Percentiles rank a stretch among this genome's conserved stretches.
These are phyloP conservation scores for Pogonognathellus flavescens DNA, from an alignment of 1,140 invertebrate genomes.

Conservation along the genomic window DNA sequence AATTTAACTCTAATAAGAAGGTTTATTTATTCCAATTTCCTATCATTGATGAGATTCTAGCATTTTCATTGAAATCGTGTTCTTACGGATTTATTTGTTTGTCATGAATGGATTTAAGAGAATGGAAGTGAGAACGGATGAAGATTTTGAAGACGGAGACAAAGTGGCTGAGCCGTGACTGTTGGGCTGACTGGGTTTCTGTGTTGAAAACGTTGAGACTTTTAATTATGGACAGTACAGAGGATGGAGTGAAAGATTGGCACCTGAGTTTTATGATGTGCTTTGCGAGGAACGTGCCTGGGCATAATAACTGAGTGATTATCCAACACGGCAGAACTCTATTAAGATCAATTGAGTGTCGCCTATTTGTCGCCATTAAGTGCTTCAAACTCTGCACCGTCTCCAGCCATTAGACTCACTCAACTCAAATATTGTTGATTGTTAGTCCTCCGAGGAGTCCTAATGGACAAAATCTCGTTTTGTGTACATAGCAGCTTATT, in stretches of 20 bases:
- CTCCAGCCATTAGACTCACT: slow-evolving; percentile 11
- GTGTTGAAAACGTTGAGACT: not conserved
- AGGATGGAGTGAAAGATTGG: slow-evolving; percentile 28
- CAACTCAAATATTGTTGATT: not conserved
- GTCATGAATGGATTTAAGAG: not conserved
- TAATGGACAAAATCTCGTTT: slow-evolving; percentile 9
- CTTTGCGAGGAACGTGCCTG: slow-evolving; percentile 55
- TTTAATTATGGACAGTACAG: slow-evolving; percentile 18
- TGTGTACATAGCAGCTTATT: slow-evolving; percentile 42
- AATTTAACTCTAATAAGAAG: no score
- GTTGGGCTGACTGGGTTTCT: slow-evolving; percentile 6
- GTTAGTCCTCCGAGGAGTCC: not conserved
- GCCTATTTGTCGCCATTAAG: slow-evolving; percentile 57
- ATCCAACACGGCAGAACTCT: slow-evolving; percentile 22
- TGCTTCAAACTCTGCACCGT: not conserved
- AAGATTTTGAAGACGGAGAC: not conserved
- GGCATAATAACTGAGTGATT: slow-evolving; percentile 54
- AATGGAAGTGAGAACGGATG: not conserved
- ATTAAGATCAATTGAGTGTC: slow-evolving; percentile 59
- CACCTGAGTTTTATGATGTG: slow-evolving; percentile 57
- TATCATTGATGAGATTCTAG: not conserved
- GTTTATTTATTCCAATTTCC: no score
- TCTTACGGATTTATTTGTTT: not conserved
- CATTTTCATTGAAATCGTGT: not conserved
- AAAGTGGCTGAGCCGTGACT: not conserved